phyloP scores from a whole-genome alignment of 2,113 vertebrate species.

The Mustela nigripes region DNA sequence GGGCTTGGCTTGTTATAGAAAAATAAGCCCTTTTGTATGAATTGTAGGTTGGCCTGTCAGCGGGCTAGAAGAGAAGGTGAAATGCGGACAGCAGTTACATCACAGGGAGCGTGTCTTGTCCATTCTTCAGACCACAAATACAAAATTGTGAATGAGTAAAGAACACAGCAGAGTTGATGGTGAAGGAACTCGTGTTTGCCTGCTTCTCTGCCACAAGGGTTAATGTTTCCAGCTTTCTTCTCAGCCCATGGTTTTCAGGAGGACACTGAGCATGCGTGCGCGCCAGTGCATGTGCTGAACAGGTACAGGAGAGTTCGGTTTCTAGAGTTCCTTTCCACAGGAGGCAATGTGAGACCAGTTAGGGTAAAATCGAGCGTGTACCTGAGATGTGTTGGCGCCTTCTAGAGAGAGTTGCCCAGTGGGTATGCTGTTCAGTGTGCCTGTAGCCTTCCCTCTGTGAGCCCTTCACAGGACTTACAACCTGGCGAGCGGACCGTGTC shows the following conservation, averaged over 20 bases:
- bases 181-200: neutral
- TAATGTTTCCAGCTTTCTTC: neutral
- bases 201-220: neutral
- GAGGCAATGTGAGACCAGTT: neutral
- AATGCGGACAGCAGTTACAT: neutral
- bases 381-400: neutral
- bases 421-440: neutral
- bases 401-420: neutral
- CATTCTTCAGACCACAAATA: neutral
- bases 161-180: neutral
- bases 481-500: neutral
- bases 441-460: neutral
- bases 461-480: neutral
- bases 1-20: neutral
- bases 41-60: neutral
- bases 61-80: neutral
- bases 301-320: neutral
- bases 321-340: neutral
- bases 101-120: neutral
- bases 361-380: neutral
- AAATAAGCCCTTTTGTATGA: neutral
- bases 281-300: neutral
- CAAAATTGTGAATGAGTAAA: neutral
- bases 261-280: accelerated
- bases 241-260: neutral